A percentile compares a stretch with the other conserved stretches of the same genome.
These are phyloP conservation scores for Clinocottus analis DNA, from an alignment of 2,113 vertebrate genomes.

Conservation along the genomic window DNA sequence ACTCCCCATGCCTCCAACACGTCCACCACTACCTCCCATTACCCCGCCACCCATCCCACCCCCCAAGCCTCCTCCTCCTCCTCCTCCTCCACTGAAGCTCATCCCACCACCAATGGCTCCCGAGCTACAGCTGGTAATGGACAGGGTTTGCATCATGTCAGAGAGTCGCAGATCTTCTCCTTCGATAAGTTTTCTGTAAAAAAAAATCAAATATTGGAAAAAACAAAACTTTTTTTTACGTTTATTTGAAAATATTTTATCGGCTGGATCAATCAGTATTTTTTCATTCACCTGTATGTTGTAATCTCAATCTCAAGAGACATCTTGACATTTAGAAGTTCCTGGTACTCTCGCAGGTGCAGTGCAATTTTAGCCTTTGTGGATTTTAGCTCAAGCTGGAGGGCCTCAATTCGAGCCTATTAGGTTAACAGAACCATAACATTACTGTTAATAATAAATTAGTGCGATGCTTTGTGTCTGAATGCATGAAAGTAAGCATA, in stretches of 20 bases:
- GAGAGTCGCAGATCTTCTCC: conserved; percentile 82
- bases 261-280: background rate
- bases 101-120: conserved; percentile 56
- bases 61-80: conserved; percentile 59
- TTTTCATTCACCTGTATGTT: conserved; percentile 80
- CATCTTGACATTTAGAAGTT: conserved; percentile 85
- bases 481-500: conserved; percentile 1
- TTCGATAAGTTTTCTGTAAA: conserved; percentile 82
- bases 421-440: background rate
- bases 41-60: conserved; percentile 54
- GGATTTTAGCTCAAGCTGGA: conserved; percentile 77
- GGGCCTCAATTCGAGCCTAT: conserved; percentile 74
- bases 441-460: background rate
- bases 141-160: conserved; percentile 76
- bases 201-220: conserved; percentile 3
- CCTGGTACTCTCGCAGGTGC: conserved; percentile 84
- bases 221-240: background rate
- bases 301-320: conserved; percentile 85
- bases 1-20: conserved; percentile 24
- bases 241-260: background rate
- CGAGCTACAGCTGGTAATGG: conserved; percentile 65
- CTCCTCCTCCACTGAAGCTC: conserved; percentile 64
- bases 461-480: background rate
- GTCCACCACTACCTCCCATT: conserved; percentile 33
- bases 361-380: conserved; percentile 81